These are phyloP conservation scores for Athalia circularis DNA, from an alignment of 2,888 invertebrate genomes.

Conservation along the genomic window DNA sequence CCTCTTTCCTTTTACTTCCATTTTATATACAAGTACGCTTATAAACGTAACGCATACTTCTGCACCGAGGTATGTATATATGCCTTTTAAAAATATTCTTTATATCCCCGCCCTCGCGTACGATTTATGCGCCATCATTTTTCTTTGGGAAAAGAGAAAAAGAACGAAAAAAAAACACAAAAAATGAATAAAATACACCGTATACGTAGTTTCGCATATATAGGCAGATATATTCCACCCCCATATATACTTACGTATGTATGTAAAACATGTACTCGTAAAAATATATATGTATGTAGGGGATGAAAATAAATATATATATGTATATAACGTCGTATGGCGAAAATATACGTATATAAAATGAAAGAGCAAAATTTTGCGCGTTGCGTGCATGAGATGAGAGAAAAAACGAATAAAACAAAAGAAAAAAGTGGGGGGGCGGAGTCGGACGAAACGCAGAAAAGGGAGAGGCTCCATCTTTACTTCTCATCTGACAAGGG, in stretches of 20 bases:
- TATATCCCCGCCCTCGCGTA: constrained; percentile 55
- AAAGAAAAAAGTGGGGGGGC: constrained; percentile 24
- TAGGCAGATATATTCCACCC: not conserved
- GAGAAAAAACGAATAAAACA: not conserved
- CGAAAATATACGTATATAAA: too few species aligned
- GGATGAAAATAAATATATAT: not conserved
- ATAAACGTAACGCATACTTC: too few species aligned
- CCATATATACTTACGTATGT: not conserved
- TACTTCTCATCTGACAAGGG: constrained; percentile 50
- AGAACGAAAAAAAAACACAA: constrained; percentile 8
- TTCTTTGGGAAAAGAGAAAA: constrained; percentile 50
- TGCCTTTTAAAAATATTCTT: constrained; percentile 56
- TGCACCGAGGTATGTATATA: too few species aligned
- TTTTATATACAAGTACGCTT: too few species aligned
- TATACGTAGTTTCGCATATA: not conserved
- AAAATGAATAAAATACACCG: constrained; percentile 5
- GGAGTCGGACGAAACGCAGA: constrained; percentile 35
- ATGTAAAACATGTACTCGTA: not conserved
- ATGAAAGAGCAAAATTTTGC: too few species aligned
- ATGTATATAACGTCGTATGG: not conserved
- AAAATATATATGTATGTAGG: not conserved
- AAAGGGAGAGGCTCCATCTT: constrained; percentile 52
- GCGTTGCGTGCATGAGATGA: too few species aligned
- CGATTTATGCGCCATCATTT: constrained; percentile 69
- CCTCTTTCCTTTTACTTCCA: constrained; percentile 48